Base-by-base conservation (phyloP, 2,888 invertebrate species). In the Troides aeacus region DNA sequence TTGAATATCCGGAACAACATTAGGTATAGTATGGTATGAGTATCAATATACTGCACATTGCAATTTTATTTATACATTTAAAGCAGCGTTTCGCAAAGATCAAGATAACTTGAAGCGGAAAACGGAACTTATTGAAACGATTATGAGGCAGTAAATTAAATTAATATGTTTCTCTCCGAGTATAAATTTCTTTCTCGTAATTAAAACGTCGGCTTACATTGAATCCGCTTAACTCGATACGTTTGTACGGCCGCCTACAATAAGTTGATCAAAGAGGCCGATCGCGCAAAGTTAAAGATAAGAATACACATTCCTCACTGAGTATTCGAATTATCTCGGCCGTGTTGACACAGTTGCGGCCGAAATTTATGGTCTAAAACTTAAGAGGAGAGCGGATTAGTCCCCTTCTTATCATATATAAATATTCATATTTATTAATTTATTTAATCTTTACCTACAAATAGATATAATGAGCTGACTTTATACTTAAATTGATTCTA, bases 271-370 rank as follows among this genome's bases (percentile, higher is more conserved):
- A 89, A 87, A 88, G 86, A 81, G 79, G 74, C 82, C 83, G 85
- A 79, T 79, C 78, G 78, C 82, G 84, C 86, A 77, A 86, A 84
- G 84, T 84, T 81, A 71, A 73, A 84, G 90, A 90, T 91, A 91
- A 89, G 89, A 86, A 87, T 68, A 87, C 84, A 89, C 86, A 88
- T 88, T 88, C 85, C 85, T 86, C 87, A 86, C 85, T 83, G 84
- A 86, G 83, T 84, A 87, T 86, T 87, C 84, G 86, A 89, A 88
- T 90, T 90, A 92, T 90, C 89, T 89, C 78, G 72, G 77, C 79
- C 74, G 75, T 90, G 87, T 90, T 90, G 89, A 89, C 87, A 89
- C 89, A 90, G 88, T 88, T 89, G 88, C 81, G 82, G 80, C 81
- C 78, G 77, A 66, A 68, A 76, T 64, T 3, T 53, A 73, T 80